These are phyloP conservation scores for Peromyscus polionotus DNA, from an alignment of 2,113 vertebrate species.

Conservation along the genomic window DNA sequence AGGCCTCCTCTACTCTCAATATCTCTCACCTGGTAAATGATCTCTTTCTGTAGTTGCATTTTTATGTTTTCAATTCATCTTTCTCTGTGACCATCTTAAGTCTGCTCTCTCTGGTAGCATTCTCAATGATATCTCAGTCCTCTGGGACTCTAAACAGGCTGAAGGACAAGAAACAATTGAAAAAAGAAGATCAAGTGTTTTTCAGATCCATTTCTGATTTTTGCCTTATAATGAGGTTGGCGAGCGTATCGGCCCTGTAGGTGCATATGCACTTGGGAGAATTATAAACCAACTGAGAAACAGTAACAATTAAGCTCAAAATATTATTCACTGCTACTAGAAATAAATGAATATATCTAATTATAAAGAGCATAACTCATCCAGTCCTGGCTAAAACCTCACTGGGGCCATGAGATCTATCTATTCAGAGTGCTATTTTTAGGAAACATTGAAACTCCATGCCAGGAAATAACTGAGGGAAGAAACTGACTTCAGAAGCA, in stretches of 20 bases:
- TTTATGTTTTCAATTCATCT: slow-evolving; percentile 57
- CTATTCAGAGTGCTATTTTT: slow-evolving; percentile 15
- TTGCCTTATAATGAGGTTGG: neutral
- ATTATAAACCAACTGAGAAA: neutral
- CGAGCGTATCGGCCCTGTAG: neutral
- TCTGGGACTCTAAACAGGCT: neutral
- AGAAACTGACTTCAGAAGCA: neutral
- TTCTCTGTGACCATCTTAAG: neutral
- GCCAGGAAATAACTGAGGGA: slow-evolving; percentile 1
- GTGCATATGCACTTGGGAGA: neutral
- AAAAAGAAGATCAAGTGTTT: slow-evolving; percentile 22
- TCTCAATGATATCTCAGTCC: slow-evolving; percentile 22
- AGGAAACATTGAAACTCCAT: neutral
- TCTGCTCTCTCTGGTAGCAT: slow-evolving; percentile 16
- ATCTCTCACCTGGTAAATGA: neutral
- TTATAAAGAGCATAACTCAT: neutral
- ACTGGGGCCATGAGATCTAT: neutral
- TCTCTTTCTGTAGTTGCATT: slow-evolving; percentile 32
- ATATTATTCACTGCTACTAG: neutral
- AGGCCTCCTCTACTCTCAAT: neutral
- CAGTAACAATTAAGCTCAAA: neutral
- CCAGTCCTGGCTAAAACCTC: neutral
- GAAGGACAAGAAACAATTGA: slow-evolving; percentile 55
- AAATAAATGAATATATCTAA: slow-evolving; percentile 33
- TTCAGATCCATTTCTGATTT: neutral